Base-by-base conservation (phyloP, 92 coral and sea anemone genomes). In the Actinostola sp. region DNA sequence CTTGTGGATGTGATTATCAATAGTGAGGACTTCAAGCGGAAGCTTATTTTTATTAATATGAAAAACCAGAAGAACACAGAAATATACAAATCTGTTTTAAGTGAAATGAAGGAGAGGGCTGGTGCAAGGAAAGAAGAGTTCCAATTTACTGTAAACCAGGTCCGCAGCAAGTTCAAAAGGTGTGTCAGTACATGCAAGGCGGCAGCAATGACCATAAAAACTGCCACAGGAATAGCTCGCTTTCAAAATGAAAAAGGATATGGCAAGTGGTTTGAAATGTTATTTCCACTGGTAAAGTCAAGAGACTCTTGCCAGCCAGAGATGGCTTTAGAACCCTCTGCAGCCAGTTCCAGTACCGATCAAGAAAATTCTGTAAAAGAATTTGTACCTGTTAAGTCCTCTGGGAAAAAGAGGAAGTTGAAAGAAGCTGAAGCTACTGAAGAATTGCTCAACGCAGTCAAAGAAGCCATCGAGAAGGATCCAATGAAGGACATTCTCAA, bases 211-310 rank as follows among this genome's bases (percentile, higher is more conserved):
- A 71, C 85, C 10, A 28, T 71, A 3, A 70, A 80, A 41, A 80
- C 85, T 25, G 71, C 78, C 1, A 80, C 85, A 4, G 85, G 78
- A 34, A 31, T 80, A 29, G 17, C 57, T 8, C 43, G 85, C 17
- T 59, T 80, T 33, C 79, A 71, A 38, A 71, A 71, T 19, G 50
- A 71, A 49, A 69, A 78, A 41, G 65, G 65, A 20, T 78, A 59
- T 69, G 64, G 84, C 3, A 30, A 66, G 23, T 79, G 84, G 84
- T 79, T 79, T 45, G 43, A 31, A 33, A 45, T 15, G 60, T 60
- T 78, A 15, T 69, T 44, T 46, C 43, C 84, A 27, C 39, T 79
- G 16, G 78, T 79, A 0, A 39, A 39, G 45, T 7, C 45, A 7
- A 39, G 45, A 14, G 45, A 39, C 14, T 39, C 45, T 39, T 39